Evolutionary conservation across 37 sponge, comb jelly and placozoan species (phyloP).

Genomic region (Halichondria panicea): DNA sequence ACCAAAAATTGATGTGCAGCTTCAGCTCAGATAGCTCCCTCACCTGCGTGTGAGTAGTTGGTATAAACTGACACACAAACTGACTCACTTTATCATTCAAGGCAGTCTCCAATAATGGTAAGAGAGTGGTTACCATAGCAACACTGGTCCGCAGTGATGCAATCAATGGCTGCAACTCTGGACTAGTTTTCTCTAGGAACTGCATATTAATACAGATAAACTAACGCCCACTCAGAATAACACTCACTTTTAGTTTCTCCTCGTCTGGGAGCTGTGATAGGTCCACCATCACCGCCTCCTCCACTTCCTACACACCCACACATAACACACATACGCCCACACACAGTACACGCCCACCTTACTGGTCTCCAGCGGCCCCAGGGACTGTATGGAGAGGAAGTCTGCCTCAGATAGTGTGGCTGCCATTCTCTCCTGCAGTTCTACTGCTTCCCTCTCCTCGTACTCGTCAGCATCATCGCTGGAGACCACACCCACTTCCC

Average conservation of each 20-base stretch:
- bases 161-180: no score
- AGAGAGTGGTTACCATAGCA: no score
- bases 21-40: slow-evolving; percentile 10
- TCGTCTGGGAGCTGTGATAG: slow-evolving; percentile 45
- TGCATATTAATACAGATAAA: no score
- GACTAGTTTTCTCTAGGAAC: no score
- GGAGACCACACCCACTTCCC: slow-evolving; percentile 45
- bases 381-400: no score
- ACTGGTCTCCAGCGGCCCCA: slow-evolving; percentile 26
- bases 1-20: slow-evolving; percentile 22
- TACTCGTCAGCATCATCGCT: slow-evolving; percentile 64
- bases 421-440: slow-evolving; percentile 70
- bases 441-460: slow-evolving; percentile 85
- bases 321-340: no score
- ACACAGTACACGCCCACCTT: not conserved
- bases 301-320: not conserved
- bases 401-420: slow-evolving; percentile 57
- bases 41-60: slow-evolving; percentile 1
- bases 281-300: slow-evolving; percentile 17
- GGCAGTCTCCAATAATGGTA: no score
- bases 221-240: no score
- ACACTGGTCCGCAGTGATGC: no score
- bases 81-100: slow-evolving; percentile 10
- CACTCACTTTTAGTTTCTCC: slow-evolving; percentile 44
- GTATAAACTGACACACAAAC: slow-evolving; percentile 24